phyloP scores from a whole-genome alignment of 2,888 invertebrate species.

The Lepidocyrtoides sp. region DNA sequence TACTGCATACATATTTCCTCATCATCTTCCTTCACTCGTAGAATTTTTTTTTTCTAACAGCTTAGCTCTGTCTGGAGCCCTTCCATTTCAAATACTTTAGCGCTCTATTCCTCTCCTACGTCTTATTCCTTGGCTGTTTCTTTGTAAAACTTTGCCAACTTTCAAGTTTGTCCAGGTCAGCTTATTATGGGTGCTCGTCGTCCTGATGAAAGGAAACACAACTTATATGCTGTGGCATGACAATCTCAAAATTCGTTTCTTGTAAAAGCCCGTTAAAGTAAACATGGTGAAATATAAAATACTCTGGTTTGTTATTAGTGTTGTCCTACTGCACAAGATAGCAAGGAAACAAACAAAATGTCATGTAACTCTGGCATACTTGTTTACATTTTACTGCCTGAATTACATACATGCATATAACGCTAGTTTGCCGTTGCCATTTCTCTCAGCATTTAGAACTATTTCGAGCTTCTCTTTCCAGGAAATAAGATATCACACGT shows the following conservation, averaged over 20 bases:
- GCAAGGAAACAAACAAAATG: too few relatives aligned
- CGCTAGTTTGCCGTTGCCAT: too few relatives aligned
- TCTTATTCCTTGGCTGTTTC: background rate
- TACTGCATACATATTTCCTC: background rate
- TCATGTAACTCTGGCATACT: too few relatives aligned
- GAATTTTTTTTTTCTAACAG: background rate
- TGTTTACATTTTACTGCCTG: too few relatives aligned
- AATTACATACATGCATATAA: too few relatives aligned
- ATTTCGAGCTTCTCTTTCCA: too few relatives aligned
- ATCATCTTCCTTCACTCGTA: slow-evolving; percentile 10
- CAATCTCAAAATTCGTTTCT: slow-evolving; percentile 24
- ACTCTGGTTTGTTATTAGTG: too few relatives aligned
- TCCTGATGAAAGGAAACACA: background rate
- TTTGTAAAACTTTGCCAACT: slow-evolving; percentile 36
- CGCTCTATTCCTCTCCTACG: background rate
- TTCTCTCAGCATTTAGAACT: too few relatives aligned
- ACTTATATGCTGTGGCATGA: background rate
- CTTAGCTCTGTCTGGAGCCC: background rate
- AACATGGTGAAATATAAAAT: too few relatives aligned
- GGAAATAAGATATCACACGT: too few relatives aligned
- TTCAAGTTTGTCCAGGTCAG: slow-evolving; percentile 55
- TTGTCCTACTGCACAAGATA: too few relatives aligned
- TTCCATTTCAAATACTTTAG: background rate
- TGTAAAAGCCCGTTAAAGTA: too few relatives aligned
- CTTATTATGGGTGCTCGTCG: background rate